These are phyloP conservation scores for Muscicapa comitata DNA, from an alignment of 2,797 vertebrate species.

Conservation along the genomic window DNA sequence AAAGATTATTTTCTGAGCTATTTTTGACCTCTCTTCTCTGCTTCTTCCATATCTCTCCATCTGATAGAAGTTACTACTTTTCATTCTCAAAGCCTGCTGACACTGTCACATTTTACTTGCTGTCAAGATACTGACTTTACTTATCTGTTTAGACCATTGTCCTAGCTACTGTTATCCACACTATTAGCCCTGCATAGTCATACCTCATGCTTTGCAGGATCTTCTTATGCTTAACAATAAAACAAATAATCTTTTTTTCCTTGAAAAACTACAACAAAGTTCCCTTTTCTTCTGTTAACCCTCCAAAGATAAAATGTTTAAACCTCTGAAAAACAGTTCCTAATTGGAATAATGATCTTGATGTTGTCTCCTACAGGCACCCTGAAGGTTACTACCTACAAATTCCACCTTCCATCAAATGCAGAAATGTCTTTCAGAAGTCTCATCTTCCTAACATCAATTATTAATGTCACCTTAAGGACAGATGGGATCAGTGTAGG, in stretches of 20 bases:
- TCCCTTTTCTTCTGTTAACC: not conserved
- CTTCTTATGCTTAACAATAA: not conserved
- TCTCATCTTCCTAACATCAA: not conserved
- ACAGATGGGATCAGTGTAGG: not conserved
- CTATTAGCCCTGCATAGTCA: not conserved
- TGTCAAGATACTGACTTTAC: not conserved
- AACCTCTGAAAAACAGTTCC: not conserved
- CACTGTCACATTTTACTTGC: not conserved
- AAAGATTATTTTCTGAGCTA: not conserved
- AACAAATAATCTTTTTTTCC: not conserved
- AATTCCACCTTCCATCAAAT: not conserved
- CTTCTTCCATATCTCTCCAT: not conserved
- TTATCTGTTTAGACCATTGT: not conserved
- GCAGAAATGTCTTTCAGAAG: not conserved
- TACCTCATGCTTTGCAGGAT: not conserved
- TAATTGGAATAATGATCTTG: not conserved
- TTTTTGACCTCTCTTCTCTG: not conserved
- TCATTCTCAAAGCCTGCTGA: not conserved
- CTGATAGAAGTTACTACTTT: not conserved
- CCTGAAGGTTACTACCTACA: not conserved
- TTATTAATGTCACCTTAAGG: slow-evolving; percentile 1
- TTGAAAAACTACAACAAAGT: not conserved
- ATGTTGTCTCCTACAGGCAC: not conserved
- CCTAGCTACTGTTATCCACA: not conserved
- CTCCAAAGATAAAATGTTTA: not conserved